Conservation (phyloP, 2,113 vertebrate genomes). For the Pontoporia blainvillei region DNA sequence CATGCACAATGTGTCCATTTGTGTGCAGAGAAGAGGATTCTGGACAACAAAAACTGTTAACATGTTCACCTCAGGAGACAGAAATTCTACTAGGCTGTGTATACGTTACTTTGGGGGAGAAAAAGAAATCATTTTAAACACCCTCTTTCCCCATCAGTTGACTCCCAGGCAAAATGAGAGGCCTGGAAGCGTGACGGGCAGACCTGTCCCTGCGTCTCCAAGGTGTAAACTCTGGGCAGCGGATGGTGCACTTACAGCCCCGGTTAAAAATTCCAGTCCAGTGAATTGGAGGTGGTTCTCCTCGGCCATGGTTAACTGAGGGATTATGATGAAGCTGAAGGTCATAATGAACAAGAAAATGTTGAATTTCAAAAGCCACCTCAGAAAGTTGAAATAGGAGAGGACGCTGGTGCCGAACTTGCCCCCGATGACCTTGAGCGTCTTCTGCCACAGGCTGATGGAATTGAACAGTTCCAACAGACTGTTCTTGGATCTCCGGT, state of each 20-base stretch:
- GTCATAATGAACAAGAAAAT: slow-evolving; percentile 92
- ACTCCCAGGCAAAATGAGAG: neutral
- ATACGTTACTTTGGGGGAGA: neutral
- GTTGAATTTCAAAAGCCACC: slow-evolving; percentile 94
- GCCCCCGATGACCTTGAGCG: slow-evolving; percentile 91
- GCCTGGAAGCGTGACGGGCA: neutral
- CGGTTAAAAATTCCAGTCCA: slow-evolving; percentile 92
- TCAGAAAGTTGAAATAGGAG: slow-evolving; percentile 94
- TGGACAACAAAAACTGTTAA: neutral
- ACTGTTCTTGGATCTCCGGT: slow-evolving; percentile 78
- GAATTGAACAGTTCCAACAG: slow-evolving; percentile 74
- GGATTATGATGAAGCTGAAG: slow-evolving; percentile 93
- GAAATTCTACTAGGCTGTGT: neutral
- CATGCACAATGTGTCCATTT: fast-evolving
- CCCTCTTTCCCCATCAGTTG: neutral
- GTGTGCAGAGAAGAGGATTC: neutral
- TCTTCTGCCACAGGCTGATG: slow-evolving; percentile 85
- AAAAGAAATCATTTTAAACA: neutral
- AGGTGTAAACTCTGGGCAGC: neutral
- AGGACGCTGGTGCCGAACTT: slow-evolving; percentile 93
- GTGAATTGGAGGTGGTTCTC: slow-evolving; percentile 82
- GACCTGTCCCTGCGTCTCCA: neutral
- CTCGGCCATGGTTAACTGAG: slow-evolving; percentile 81
- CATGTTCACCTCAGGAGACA: neutral
- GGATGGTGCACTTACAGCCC: slow-evolving; percentile 85